Base-by-base conservation (phyloP, 53 echinoderm and acorn worm genomes). In the Henricia sp. region DNA sequence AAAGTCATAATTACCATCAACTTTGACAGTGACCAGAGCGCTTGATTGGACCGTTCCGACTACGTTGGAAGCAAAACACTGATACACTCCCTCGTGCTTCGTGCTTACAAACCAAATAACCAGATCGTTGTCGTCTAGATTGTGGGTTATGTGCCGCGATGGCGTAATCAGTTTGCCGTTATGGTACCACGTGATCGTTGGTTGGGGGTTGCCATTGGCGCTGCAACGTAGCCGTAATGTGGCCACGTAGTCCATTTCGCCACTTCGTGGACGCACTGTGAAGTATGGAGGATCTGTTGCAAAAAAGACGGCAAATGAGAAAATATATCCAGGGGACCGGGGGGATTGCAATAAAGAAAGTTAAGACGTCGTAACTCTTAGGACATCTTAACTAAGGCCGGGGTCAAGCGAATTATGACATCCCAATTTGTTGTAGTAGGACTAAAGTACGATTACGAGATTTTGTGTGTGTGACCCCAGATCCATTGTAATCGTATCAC, bases 1-100 rank as follows among this genome's bases (percentile, higher is more conserved):
- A n/a, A n/a, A n/a, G n/a, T n/a, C n/a, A 20, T 4, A 16, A 55
- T 84, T 78, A 95, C 95, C 88, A 57, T 71, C 58, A 2, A 90
- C 43, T 2, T 38, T 12, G 2, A 93, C 88, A 21, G 35, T 58
- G 66, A 89, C 89, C 11, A 63, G 52, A 38, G 93, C 89, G 38
- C 76, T 86, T 2, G 89, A 68, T 28, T 68, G 73, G 12, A 83
- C 82, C 11, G 74, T 52, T 3, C 95, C 95, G 1, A 76, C 87
- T 3, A 44, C 63, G 43, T 93, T 95, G 63, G 63, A 23, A 1
- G 86, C 95, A 13, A 93, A 43, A 37, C 95, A 95, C 91, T 95
- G 95, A 69, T 95, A 95, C 65, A 95, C 57, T 5, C 95, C 95
- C 3, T 57, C 50, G 42, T 95, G 83, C 16, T 82, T 51, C 9